phyloP scores from a whole-genome alignment of 2,113 vertebrate genomes.

The Mobula birostris region DNA sequence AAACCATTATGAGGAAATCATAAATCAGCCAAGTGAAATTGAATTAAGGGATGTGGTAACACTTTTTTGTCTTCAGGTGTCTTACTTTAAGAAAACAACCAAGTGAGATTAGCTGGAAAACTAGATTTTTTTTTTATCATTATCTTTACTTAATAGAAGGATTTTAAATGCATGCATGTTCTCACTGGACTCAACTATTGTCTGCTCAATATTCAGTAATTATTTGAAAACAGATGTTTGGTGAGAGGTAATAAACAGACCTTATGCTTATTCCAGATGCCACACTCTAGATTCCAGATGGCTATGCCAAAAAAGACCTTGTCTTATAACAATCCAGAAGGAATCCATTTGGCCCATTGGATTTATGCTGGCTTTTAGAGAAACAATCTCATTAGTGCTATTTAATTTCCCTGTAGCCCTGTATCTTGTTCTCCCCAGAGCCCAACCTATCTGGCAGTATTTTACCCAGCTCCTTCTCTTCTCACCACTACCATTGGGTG shows the following conservation, averaged over 20 bases:
- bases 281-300: too few species aligned
- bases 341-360: too few species aligned
- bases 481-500: too few species aligned
- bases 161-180: not conserved
- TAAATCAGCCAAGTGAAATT: not conserved
- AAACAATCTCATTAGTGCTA: too few species aligned
- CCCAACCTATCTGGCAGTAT: too few species aligned
- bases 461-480: too few species aligned
- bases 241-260: not conserved
- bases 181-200: not conserved
- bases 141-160: not conserved
- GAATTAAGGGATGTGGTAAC: not conserved
- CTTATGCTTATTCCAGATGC: slow-evolving; percentile 9
- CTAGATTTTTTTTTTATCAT: not conserved
- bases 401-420: too few species aligned
- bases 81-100: not conserved
- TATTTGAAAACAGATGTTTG: not conserved
- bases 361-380: too few species aligned
- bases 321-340: too few species aligned
- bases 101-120: not conserved
- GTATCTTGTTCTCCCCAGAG: too few species aligned
- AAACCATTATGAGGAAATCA: not conserved
- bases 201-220: not conserved
- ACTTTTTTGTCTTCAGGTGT: not conserved
- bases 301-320: too few species aligned